These are phyloP conservation scores for Acrocera orbiculus DNA, from an alignment of 2,888 invertebrate genomes.

Conservation along the genomic window DNA sequence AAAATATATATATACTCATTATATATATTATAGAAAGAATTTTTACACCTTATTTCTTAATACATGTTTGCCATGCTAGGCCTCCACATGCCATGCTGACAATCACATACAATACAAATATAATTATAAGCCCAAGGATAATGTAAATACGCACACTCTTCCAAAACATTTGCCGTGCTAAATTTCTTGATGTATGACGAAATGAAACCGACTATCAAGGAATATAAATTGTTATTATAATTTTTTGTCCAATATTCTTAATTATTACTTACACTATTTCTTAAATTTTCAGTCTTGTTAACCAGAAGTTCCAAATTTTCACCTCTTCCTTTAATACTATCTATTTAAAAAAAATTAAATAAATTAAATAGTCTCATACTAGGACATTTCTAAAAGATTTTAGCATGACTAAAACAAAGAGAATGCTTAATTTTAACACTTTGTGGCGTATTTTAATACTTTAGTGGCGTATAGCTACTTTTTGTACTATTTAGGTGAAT, in stretches of 20 bases:
- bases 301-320: constrained; percentile 81
- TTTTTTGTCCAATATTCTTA: constrained; percentile 5
- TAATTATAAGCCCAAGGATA: constrained; percentile 40
- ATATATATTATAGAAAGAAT: too few relatives aligned
- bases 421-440: too few relatives aligned
- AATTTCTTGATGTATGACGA: constrained; percentile 64
- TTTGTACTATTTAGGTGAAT: too few relatives aligned
- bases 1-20: too few relatives aligned
- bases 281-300: constrained; percentile 81
- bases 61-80: constrained; percentile 55
- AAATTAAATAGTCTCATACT: too few relatives aligned
- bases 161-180: constrained; percentile 82
- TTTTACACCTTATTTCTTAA: constrained; percentile 35
- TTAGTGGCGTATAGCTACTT: too few relatives aligned
- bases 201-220: constrained; percentile 68
- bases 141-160: constrained; percentile 84
- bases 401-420: too few relatives aligned
- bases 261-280: constrained; percentile 53
- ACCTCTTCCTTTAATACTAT: constrained; percentile 74
- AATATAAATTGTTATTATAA: constrained; percentile 20
- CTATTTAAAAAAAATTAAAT: constrained; percentile 34
- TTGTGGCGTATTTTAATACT: too few relatives aligned
- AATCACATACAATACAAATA: constrained; percentile 65
- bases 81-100: constrained; percentile 79
- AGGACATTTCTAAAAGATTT: too few relatives aligned